Percentiles rank a stretch among this genome's conserved stretches.
Conservation (phyloP, 2,797 vertebrate species). For the Sciaenops ocellatus region DNA sequence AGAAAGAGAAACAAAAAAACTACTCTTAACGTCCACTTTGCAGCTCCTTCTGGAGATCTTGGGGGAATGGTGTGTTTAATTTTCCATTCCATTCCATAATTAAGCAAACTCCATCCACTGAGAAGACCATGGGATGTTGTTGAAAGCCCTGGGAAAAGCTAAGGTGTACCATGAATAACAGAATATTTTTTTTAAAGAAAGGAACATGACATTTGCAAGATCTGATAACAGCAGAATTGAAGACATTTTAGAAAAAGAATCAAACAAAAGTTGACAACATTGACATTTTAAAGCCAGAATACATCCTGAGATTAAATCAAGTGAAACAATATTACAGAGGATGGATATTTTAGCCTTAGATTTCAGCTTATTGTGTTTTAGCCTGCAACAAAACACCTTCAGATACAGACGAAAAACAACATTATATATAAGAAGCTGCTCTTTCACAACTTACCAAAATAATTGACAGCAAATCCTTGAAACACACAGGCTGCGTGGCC, state of each 20-base stretch:
- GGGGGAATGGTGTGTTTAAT: background rate
- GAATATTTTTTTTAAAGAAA: background rate
- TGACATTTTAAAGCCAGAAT: background rate
- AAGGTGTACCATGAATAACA: background rate
- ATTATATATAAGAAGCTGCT: background rate
- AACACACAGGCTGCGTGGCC: conserved; percentile 80
- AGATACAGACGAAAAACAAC: background rate
- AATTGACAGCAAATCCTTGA: conserved; percentile 85
- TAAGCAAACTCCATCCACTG: background rate
- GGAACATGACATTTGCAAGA: background rate
- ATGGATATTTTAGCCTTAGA: background rate
- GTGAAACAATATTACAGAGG: background rate
- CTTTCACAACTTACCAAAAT: conserved; percentile 79
- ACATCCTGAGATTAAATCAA: conserved; percentile 12
- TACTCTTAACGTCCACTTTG: background rate
- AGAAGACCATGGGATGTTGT: background rate
- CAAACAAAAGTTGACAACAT: background rate
- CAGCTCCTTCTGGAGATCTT: background rate
- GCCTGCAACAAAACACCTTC: background rate
- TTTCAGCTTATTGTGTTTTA: background rate
- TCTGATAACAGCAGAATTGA: background rate
- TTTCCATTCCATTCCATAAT: background rate
- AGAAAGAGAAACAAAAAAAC: background rate
- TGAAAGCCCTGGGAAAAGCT: background rate
- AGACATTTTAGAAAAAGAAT: background rate